These are phyloP conservation scores for Thera obeliscata DNA, from an alignment of 2,888 invertebrate genomes.

Conservation along the genomic window DNA sequence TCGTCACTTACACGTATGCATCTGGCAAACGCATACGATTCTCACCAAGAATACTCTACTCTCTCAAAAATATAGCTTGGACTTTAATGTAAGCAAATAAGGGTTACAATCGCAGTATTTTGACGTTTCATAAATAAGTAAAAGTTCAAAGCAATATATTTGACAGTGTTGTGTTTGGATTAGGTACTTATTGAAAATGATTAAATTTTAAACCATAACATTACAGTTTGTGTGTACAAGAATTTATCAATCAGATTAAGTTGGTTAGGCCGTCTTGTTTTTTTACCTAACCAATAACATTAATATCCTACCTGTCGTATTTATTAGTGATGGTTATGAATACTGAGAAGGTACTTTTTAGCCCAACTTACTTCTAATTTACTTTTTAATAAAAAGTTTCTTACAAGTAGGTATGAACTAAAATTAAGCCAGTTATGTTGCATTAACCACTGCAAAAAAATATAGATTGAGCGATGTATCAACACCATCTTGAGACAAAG, in stretches of 20 bases:
- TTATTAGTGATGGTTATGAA: too few species aligned
- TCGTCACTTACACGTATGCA: conserved; percentile 67
- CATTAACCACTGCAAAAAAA: conserved; percentile 6
- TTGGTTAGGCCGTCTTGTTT: background rate
- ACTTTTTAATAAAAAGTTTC: too few species aligned
- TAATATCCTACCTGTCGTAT: too few species aligned
- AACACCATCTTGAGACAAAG: conserved; percentile 68
- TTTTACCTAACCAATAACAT: too few species aligned
- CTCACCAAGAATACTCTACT: conserved; percentile 24
- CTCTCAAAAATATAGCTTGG: background rate
- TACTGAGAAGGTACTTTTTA: too few species aligned
- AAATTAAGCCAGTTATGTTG: too few species aligned
- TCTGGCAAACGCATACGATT: conserved; percentile 70
- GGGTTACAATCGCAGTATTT: background rate
- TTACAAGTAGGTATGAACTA: too few species aligned
- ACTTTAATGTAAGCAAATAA: background rate
- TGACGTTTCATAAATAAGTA: too few species aligned
- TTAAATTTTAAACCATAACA: conserved; percentile 63
- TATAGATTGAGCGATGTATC: conserved; percentile 65
- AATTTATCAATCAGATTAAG: conserved; percentile 29
- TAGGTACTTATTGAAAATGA: conserved; percentile 56
- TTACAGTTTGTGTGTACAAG: conserved; percentile 22
- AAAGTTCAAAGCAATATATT: background rate
- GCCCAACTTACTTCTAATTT: too few species aligned
- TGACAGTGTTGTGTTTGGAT: conserved; percentile 24